Evolutionary conservation across 2,888 invertebrate genomes (phyloP).

Genomic region (Horisme vitalbata): DNA sequence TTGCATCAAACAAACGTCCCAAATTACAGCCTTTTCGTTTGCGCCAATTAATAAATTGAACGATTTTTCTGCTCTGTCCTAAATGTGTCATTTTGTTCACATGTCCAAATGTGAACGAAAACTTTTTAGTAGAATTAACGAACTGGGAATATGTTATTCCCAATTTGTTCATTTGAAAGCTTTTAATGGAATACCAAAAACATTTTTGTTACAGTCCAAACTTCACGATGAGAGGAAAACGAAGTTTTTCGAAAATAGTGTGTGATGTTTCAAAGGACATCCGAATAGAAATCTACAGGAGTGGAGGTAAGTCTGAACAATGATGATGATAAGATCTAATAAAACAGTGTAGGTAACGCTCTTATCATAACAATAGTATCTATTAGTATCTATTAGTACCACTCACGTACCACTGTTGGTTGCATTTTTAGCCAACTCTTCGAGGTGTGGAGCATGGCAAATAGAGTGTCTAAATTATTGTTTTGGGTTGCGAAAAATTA

Average conservation of each 20-base stretch:
- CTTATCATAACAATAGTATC: too few species aligned
- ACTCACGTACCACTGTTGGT: too few species aligned
- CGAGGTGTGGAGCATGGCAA: too few species aligned
- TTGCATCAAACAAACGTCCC: constrained; percentile 54
- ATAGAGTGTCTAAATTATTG: too few species aligned
- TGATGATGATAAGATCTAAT: too few species aligned
- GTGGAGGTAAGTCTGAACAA: constrained; percentile 24
- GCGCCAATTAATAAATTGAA: constrained; percentile 52
- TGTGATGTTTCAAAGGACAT: constrained; percentile 20
- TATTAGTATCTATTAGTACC: too few species aligned
- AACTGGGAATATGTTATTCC: constrained; percentile 2
- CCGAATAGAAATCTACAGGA: constrained; percentile 26
- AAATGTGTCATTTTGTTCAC: constrained; percentile 11
- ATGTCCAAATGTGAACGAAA: not conserved
- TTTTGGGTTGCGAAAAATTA: too few species aligned
- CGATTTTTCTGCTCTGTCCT: constrained; percentile 36
- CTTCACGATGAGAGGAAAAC: constrained; percentile 8
- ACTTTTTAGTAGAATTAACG: not conserved
- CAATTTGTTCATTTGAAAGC: too few species aligned
- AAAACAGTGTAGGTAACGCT: too few species aligned
- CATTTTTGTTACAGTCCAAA: constrained; percentile 22
- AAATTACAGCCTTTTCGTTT: constrained; percentile 59
- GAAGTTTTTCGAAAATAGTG: constrained; percentile 12
- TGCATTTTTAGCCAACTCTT: too few species aligned
- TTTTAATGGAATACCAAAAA: too few species aligned